Evolutionary conservation across 2,113 vertebrate genomes (phyloP).

Genomic region (Brachirus orientalis): DNA sequence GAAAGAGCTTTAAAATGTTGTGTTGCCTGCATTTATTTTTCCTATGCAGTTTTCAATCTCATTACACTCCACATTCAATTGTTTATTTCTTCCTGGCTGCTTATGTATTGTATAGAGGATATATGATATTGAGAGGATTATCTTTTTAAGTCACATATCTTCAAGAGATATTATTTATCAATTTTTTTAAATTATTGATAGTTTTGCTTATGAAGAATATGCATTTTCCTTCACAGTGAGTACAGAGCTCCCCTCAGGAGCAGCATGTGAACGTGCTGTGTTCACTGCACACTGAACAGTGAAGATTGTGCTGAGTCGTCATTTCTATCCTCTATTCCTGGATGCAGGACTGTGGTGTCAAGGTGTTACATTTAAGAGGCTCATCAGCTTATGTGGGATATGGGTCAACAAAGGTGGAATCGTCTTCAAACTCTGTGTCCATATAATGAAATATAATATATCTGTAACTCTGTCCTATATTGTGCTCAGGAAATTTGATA

Average conservation of each 20-base stretch:
- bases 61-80: conserved; percentile 5
- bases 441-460: not conserved
- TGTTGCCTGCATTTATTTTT: conserved; percentile 8
- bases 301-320: conserved; percentile 64
- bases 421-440: conserved; percentile 29
- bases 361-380: conserved; percentile 84
- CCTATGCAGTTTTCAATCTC: not conserved
- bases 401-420: conserved; percentile 83
- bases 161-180: not conserved
- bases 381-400: conserved; percentile 88
- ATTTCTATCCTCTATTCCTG: conserved; percentile 69
- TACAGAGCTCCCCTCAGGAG: not conserved
- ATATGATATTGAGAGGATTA: no score
- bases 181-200: not conserved
- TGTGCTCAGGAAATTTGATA: not conserved
- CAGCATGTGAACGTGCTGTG: conserved; percentile 5
- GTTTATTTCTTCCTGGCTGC: not conserved
- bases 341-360: conserved; percentile 66
- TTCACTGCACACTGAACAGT: conserved; percentile 13
- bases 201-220: not conserved
- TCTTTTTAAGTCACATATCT: not conserved
- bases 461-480: not conserved
- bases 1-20: not conserved
- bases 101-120: no score
- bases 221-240: not conserved